Evolutionary conservation across 2,888 invertebrate species (phyloP).

Genomic region (Heliconius charithonia): DNA sequence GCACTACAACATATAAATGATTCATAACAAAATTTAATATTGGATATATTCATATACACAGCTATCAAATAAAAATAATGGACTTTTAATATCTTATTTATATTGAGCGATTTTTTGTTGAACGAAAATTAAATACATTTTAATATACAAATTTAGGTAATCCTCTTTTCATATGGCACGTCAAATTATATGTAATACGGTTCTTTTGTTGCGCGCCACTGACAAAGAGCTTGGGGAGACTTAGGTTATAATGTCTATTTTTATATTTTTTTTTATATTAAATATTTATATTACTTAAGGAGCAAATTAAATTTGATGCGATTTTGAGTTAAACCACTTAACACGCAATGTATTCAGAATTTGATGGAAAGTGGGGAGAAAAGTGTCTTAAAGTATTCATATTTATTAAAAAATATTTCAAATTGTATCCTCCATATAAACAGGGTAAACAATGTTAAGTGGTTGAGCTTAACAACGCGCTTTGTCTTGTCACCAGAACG

Average conservation of each 20-base stretch:
- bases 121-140: constrained; percentile 49
- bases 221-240: not conserved
- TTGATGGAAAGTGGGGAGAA: too few species aligned
- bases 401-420: too few species aligned
- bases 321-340: not conserved
- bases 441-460: too few species aligned
- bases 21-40: constrained; percentile 30
- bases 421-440: too few species aligned
- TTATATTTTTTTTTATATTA: not conserved
- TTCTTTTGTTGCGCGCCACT: constrained; percentile 10
- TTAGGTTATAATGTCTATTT: not conserved
- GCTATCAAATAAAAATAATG: constrained; percentile 40
- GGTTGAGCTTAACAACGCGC: too few species aligned
- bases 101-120: constrained; percentile 40
- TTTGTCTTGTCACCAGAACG: too few species aligned
- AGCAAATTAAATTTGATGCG: not conserved
- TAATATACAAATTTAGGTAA: constrained; percentile 40
- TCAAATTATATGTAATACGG: constrained; percentile 9
- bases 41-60: constrained; percentile 8
- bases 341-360: too few species aligned
- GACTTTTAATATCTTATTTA: constrained; percentile 47
- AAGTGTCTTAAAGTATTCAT: too few species aligned
- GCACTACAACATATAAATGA: constrained; percentile 25
- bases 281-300: not conserved
- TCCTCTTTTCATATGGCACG: constrained; percentile 21